Evolutionary conservation across 2,797 vertebrate genomes (phyloP), one percentile per base, ranked within the genome.

Genomic region (Denticeps clupeoides): DNA sequence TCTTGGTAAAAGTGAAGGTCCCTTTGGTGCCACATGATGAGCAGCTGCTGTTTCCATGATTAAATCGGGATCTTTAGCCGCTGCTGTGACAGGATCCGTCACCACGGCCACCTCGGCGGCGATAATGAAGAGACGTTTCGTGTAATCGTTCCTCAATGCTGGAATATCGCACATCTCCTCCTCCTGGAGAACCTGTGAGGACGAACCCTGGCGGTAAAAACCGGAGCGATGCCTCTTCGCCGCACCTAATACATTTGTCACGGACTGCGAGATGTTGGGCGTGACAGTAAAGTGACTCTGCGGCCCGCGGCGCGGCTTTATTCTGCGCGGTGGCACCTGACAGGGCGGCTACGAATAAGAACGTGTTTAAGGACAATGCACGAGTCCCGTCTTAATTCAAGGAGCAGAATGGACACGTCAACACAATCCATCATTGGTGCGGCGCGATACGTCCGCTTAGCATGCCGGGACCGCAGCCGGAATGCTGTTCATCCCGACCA

Each of bases 321-420:
- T 54, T 64, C 55, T 55, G 59, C 57, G 60, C 58, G 64, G 62
- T 58, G 43, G 55, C 58, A 79, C 74, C 76, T 79, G 74, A 80
- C 78, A 82, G 82, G 75, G 74, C 69, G 72, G 74, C 78, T 79
- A 78, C 75, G 77, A 79, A 67, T 78, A 76, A 67, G 76, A 78
- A 84, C 81, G 81, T 79, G 77, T 65, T 74, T 76, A 70, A 86
- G 76, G 72, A 80, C 78, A 82, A 78, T 72, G 72, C 78, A 79
- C 71, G 65, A 61, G 74, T 57, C 62, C 26, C 67, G n/a, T 61
- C 68, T 80, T 77, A 74, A 80, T 80, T 82, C 67, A 75, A 69
- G 81, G 74, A 77, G 79, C 74, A 67, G 73, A 82, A 83, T 75
- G 63, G 73, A 88, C 90, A 87, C 84, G 82, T 78, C 84, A 83